These are phyloP conservation scores for Yponomeuta malinellus DNA, from an alignment of 2,888 invertebrate species.

Conservation along the genomic window DNA sequence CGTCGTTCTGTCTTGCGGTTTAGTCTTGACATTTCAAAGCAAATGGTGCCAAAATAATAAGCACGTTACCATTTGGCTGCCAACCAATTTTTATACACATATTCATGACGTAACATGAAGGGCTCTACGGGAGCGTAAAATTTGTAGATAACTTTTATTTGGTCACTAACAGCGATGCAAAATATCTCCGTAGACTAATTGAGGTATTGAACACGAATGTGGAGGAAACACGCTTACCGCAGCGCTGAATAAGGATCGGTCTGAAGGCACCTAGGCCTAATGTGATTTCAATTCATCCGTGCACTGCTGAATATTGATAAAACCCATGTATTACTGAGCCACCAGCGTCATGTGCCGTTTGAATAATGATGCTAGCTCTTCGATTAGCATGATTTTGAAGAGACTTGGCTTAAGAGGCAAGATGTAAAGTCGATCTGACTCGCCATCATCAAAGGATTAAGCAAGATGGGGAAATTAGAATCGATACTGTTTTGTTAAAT, in stretches of 20 bases:
- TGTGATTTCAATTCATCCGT: slow-evolving; percentile 6
- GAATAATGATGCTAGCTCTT: background rate
- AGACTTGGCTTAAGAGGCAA: background rate
- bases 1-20: background rate
- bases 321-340: background rate
- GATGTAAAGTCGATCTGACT: background rate
- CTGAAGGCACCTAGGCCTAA: background rate
- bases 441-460: background rate
- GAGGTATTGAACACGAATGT: background rate
- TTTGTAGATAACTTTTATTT: background rate
- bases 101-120: background rate
- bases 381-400: background rate
- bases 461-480: background rate
- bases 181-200: slow-evolving; percentile 8
- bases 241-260: background rate
- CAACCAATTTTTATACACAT: slow-evolving; percentile 1
- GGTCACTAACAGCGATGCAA: background rate
- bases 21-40: background rate
- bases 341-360: background rate
- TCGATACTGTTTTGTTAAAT: background rate
- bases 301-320: slow-evolving; percentile 3
- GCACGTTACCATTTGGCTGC: slow-evolving; percentile 1
- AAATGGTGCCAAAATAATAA: background rate
- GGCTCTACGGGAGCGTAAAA: background rate
- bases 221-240: background rate